These are phyloP conservation scores for Cephalopachus bancanus DNA, from an alignment of 2,797 vertebrate genomes.

Conservation along the genomic window DNA sequence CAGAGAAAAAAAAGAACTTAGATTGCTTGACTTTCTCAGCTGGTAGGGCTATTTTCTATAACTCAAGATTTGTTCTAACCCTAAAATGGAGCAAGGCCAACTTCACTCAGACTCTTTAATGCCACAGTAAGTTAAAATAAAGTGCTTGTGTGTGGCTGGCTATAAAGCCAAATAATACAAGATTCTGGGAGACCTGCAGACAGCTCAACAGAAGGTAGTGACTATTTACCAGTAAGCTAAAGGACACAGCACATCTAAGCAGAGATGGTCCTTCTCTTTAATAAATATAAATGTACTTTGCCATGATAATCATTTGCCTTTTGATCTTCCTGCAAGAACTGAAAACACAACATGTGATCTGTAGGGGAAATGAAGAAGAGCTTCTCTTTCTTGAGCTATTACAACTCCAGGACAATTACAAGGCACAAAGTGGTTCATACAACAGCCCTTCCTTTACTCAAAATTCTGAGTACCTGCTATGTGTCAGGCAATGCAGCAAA, in stretches of 20 bases:
- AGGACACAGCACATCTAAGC: slow-evolving; percentile 43
- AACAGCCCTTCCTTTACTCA: background rate
- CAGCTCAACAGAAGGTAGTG: background rate
- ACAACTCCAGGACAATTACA: background rate
- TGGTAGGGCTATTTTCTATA: slow-evolving; percentile 47
- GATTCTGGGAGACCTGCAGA: slow-evolving; percentile 46
- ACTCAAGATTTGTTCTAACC: slow-evolving; percentile 64
- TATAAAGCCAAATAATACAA: slow-evolving; percentile 60
- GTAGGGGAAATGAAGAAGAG: slow-evolving; percentile 35
- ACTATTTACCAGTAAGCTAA: slow-evolving; percentile 33
- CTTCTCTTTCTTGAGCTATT: slow-evolving; percentile 1
- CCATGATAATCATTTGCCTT: slow-evolving; percentile 48
- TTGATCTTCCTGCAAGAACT: slow-evolving; percentile 59
- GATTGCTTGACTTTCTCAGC: background rate
- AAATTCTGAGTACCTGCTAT: background rate
- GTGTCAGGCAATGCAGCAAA: background rate
- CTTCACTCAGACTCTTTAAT: slow-evolving; percentile 61
- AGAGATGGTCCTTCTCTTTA: slow-evolving; percentile 51
- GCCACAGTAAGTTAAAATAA: slow-evolving; percentile 66
- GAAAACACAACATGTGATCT: slow-evolving; percentile 54
- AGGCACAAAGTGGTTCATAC: background rate
- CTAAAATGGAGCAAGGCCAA: slow-evolving; percentile 66
- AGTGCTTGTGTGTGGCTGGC: background rate
- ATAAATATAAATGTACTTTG: slow-evolving; percentile 66
- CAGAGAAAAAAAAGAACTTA: slow-evolving; percentile 7